Evolutionary conservation across 2,888 invertebrate species (phyloP), one percentile per base, ranked within the genome.

Genomic region (Poecilus cupreus): DNA sequence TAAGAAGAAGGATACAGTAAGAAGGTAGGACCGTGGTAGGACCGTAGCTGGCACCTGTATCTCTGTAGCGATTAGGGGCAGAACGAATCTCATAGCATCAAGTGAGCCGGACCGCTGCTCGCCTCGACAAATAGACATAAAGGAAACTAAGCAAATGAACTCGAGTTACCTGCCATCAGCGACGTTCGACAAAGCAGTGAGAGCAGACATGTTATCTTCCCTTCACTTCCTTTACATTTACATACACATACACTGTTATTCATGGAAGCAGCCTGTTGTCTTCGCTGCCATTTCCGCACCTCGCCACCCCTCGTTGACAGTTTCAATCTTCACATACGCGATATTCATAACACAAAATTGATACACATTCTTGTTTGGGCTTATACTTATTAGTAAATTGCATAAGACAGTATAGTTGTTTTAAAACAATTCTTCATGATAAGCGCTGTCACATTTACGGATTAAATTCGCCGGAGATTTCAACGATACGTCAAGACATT

Each of bases 161-260:
- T 80, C 54, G 70, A 80, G 80, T 80, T 80, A 80, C 80, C 80
- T 80, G 80, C 54, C 70, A 72, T 80, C 80, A 72, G 70, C 72
- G 24, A 72, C 80, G 72, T 80, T 80, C 80, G 79, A 72, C 80
- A 80, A 72, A 79, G 79, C 80, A 64, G 64, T 60, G 32, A 77
- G 57, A 77, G 80, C 80, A 80, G 80, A 80, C 80, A 80, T 79
- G 79, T 79, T 79, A 68, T 80, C 80, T 80, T 80, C 80, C 51
- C 70, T 72, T 80, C 80, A 80, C 80, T 80, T 80, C 80, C 80
- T 72, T 72, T 24, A 80, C 72, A 72, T 80, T 80, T 70, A 72
- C 72, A 70, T 78, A 64, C 32, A 76, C 54, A 76, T 24, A 51
- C 51, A 79, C 68, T 79, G 70, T 70, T 46, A 49, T 79, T 70